A percentile compares a stretch with the other conserved stretches of the same genome.
phyloP scores from a whole-genome alignment of 1,140 invertebrate species.

The Lithobius niger region DNA sequence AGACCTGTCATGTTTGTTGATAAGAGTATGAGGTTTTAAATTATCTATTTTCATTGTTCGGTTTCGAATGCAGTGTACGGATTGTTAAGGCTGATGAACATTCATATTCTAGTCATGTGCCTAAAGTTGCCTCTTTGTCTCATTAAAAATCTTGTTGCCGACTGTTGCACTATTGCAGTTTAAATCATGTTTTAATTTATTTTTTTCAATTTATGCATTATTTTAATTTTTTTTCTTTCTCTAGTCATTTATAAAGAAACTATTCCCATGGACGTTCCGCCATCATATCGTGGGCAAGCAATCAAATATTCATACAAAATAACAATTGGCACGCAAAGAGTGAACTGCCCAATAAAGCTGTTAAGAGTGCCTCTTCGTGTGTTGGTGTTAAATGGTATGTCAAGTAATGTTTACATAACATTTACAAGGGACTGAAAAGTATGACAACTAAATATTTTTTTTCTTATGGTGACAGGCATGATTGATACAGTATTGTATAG shows the following conservation, averaged over 20 bases:
- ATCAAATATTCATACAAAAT: slow-evolving; percentile 96
- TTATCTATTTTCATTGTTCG: too few relatives aligned
- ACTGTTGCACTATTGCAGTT: too few relatives aligned
- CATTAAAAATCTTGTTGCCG: too few relatives aligned
- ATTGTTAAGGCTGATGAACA: too few relatives aligned
- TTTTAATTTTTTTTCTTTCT: slow-evolving; percentile 23
- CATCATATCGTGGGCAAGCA: slow-evolving; percentile 82
- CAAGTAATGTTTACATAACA: slow-evolving; percentile 8
- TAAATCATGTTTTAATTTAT: too few relatives aligned
- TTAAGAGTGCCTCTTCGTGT: slow-evolving; percentile 78
- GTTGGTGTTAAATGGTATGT: slow-evolving; percentile 61
- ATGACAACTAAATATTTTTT: slow-evolving; percentile 14
- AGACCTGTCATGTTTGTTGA: too few relatives aligned
- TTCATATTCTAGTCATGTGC: too few relatives aligned
- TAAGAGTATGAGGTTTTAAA: too few relatives aligned
- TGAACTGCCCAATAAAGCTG: slow-evolving; percentile 63
- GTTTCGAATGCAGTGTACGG: too few relatives aligned
- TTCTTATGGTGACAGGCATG: slow-evolving; percentile 35
- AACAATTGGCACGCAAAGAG: slow-evolving; percentile 72
- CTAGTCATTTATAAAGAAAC: slow-evolving; percentile 78
- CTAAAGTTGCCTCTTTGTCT: too few relatives aligned
- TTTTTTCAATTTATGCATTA: too few relatives aligned
- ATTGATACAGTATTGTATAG: slow-evolving; percentile 54
- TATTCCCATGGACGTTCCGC: slow-evolving; percentile 75
- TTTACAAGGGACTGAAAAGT: slow-evolving; percentile 16